Evolutionary conservation across 2,113 vertebrate species (phyloP).

Genomic region (Steatornis caripensis): DNA sequence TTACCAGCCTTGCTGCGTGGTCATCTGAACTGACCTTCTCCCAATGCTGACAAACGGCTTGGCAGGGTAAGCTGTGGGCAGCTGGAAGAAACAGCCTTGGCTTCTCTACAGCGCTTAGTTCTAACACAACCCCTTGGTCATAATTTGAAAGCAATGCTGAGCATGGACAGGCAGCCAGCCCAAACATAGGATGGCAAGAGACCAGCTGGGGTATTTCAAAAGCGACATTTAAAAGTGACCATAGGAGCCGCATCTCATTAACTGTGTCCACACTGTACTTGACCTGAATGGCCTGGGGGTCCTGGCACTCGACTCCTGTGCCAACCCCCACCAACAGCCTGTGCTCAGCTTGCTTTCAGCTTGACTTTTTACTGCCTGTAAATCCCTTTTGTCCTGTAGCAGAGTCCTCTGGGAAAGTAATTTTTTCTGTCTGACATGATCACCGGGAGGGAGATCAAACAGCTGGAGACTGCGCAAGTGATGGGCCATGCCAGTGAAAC

Average conservation of each 20-base stretch:
- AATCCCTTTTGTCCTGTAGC: not conserved
- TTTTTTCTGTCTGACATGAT: not conserved
- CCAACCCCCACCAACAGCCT: not conserved
- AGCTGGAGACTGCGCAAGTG: not conserved
- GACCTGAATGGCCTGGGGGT: not conserved
- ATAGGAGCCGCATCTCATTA: not conserved
- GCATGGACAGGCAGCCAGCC: not conserved
- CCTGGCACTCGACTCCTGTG: not conserved
- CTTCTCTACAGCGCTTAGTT: not conserved
- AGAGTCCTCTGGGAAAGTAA: not conserved
- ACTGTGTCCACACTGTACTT: not conserved
- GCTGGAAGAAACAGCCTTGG: not conserved
- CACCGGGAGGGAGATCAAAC: not conserved
- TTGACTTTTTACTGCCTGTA: not conserved
- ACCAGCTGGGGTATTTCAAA: not conserved
- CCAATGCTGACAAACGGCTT: fast-evolving
- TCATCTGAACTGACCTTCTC: not conserved
- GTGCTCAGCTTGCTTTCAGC: not conserved
- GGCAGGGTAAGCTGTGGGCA: not conserved
- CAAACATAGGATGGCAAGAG: not conserved
- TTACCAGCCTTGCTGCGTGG: not conserved
- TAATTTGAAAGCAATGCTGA: not conserved
- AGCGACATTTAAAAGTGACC: not conserved
- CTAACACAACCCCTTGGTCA: not conserved
- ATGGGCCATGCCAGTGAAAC: not conserved